A percentile compares a stretch with the other conserved stretches of the same genome.
These are phyloP conservation scores for Drosophila nasuta DNA, from an alignment of 1,140 invertebrate genomes.

Conservation along the genomic window DNA sequence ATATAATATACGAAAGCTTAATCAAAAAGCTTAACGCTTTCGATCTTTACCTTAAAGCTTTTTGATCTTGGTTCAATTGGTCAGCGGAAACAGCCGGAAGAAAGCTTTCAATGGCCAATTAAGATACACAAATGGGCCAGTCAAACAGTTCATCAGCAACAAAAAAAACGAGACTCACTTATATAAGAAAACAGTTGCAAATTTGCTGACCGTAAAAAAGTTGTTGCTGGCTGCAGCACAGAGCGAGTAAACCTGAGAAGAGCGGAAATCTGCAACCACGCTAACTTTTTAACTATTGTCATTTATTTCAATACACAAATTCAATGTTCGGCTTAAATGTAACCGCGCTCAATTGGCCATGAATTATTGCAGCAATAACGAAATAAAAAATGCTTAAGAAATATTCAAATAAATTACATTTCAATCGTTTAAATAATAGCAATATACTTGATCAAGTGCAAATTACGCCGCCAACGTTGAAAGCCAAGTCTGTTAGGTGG, in stretches of 20 bases:
- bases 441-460: constrained; percentile 40
- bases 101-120: constrained; percentile 60
- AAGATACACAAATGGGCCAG: constrained; percentile 57
- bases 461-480: constrained; percentile 65
- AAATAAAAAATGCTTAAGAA: constrained; percentile 10
- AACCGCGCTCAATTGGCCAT: constrained; percentile 65
- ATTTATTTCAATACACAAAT: constrained; percentile 28
- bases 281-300: constrained; percentile 41
- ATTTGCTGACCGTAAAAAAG: constrained; percentile 67
- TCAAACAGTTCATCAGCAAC: constrained; percentile 9
- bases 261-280: constrained; percentile 25
- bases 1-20: not conserved
- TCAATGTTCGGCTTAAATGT: constrained; percentile 15
- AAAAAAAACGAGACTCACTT: constrained; percentile 14
- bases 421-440: constrained; percentile 29
- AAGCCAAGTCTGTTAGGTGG: constrained; percentile 8
- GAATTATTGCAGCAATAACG: constrained; percentile 39
- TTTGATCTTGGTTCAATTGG: constrained; percentile 1
- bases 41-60: not conserved
- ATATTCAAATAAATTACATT: constrained; percentile 50
- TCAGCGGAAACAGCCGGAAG: constrained; percentile 46
- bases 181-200: constrained; percentile 43
- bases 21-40: not conserved
- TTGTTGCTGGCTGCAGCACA: not conserved
- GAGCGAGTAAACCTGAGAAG: constrained; percentile 5